Evolutionary conservation across 2,797 vertebrate species (phyloP).

Genomic region (Sebastes minor): DNA sequence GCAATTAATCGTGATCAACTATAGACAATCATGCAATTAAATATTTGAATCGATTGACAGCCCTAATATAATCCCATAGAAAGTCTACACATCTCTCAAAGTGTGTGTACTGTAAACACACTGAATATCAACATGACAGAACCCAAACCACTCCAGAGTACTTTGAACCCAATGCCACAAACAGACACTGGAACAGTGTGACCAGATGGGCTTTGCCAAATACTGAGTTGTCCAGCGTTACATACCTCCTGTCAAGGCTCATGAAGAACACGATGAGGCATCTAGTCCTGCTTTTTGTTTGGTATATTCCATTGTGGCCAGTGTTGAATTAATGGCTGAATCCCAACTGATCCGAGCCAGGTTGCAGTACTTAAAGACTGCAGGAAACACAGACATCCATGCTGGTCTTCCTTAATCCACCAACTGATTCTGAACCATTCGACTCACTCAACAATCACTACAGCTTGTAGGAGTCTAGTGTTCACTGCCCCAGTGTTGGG

Average conservation of each 20-base stretch:
- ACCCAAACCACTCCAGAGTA: not conserved
- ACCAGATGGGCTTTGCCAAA: not conserved
- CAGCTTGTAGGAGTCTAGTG: slow-evolving; percentile 46
- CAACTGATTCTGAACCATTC: slow-evolving; percentile 29
- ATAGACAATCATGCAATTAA: no score
- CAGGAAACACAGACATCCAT: slow-evolving; percentile 16
- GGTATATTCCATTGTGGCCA: slow-evolving; percentile 40
- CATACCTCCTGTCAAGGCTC: slow-evolving; percentile 62
- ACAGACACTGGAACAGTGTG: not conserved
- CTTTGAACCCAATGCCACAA: not conserved
- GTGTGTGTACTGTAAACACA: not conserved
- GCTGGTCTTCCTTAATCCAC: slow-evolving; percentile 14
- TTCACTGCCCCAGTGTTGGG: slow-evolving; percentile 45
- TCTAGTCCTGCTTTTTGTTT: slow-evolving; percentile 41
- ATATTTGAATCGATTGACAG: no score
- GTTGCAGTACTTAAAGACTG: slow-evolving; percentile 3
- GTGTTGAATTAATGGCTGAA: slow-evolving; percentile 17
- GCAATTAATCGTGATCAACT: no score
- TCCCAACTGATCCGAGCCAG: slow-evolving; percentile 11
- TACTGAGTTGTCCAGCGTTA: slow-evolving; percentile 9
- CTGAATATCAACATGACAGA: slow-evolving; percentile 12
- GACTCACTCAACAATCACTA: slow-evolving; percentile 24
- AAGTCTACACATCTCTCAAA: not conserved
- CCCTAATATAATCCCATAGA: not conserved
- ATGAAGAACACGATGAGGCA: slow-evolving; percentile 16